Base-by-base conservation (phyloP, 1,140 invertebrate genomes). In the Drosophila santomea region DNA sequence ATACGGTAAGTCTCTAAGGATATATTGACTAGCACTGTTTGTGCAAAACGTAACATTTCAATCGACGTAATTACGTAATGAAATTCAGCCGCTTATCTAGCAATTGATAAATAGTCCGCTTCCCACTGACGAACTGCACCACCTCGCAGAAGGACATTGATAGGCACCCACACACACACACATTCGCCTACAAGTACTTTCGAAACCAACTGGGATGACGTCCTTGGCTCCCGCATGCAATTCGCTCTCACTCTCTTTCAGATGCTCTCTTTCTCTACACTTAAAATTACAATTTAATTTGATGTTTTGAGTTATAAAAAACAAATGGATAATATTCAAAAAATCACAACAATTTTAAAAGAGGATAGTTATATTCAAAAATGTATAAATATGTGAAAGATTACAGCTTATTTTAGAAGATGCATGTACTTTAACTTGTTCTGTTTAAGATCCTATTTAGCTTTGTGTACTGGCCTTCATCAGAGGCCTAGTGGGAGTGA, bases 201-300 rank as follows among this genome's bases (percentile, higher is more conserved):
- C 41, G 20, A 45, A 41, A 15, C 12, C 41, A 25, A 44, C 23
- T 44, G 55, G 55, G 28, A 58, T 58, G 25, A 15, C 25, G 41
- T 58, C 41, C 55, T 45, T 25, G 25, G 25, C 39, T 25, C n/a
- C 39, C 36, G 56, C 28, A 47, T 47, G 17, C 43, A 23, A 14
- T 14, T 11, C 39, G 28, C 38, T 56, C 25, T 57, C 39, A 10
- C 17, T 45, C 41, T 44, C 39, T 15, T 20, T 11, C 2, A 32
- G 23, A 12, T 41, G 38, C 54, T 43, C 54, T 57, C 25, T 20
- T 36, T 4, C 5, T 4, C 23, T 45, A 35, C 55, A 58, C 54
- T 6, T 43, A 25, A 12, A 56, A 8, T 1, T 11, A 55, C 4
- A 23, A 12, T 5, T 20, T 23, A 12, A 25, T 25, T 25, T 2